Conservation (phyloP, 2,888 invertebrate genomes). For the Ormyrus rosae region DNA sequence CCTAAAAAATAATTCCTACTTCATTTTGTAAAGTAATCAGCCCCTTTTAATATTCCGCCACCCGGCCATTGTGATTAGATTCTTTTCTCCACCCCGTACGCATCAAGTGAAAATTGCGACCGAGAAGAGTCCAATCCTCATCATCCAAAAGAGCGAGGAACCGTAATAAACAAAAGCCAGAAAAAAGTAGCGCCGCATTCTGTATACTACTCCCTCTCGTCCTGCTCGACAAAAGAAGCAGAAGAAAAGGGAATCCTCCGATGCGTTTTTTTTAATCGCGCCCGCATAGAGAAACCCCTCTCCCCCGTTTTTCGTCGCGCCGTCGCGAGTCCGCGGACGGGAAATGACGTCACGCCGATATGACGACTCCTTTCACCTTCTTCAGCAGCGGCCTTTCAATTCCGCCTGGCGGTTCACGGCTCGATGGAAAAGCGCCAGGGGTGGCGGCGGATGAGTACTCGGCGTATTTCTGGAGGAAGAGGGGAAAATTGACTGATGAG, state of each 20-base stretch:
- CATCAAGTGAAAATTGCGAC: too few species aligned
- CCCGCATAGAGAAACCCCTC: neutral
- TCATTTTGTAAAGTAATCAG: too few species aligned
- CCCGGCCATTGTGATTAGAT: too few species aligned
- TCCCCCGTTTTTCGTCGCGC: neutral
- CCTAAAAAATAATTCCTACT: too few species aligned
- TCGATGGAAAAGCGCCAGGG: conserved; percentile 4
- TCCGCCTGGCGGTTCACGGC: neutral
- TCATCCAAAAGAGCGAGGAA: neutral
- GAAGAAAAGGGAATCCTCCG: neutral
- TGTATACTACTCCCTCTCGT: too few species aligned
- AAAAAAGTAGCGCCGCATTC: neutral
- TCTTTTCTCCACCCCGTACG: too few species aligned
- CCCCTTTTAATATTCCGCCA: too few species aligned
- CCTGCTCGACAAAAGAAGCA: neutral
- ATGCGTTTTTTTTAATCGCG: conserved; percentile 23
- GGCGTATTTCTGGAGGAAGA: neutral
- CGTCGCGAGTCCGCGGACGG: conserved; percentile 21
- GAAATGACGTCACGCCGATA: conserved; percentile 43
- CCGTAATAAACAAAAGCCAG: neutral
- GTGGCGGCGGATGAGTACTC: neutral
- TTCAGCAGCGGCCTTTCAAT: neutral
- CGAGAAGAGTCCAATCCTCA: too few species aligned
- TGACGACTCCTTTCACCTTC: neutral
- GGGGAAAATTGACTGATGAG: too few species aligned